These are phyloP conservation scores for Neolamprologus devosi DNA, from an alignment of 2,113 vertebrate species.

Conservation along the genomic window DNA sequence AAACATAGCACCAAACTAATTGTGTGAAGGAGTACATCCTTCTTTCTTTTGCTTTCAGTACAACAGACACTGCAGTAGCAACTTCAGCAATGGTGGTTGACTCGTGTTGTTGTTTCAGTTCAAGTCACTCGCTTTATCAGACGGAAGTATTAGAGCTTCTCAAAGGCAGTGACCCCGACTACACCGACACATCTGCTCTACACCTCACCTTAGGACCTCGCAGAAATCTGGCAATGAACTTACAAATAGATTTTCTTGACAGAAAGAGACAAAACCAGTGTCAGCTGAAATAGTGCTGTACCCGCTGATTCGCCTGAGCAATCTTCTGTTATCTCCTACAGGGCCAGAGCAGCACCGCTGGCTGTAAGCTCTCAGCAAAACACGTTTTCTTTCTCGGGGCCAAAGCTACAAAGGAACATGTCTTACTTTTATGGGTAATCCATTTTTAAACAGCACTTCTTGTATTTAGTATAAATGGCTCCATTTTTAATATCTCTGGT, in stretches of 20 bases:
- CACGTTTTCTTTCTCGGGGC: neutral
- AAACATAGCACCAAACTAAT: neutral
- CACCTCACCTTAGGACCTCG: neutral
- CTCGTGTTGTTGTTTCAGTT: neutral
- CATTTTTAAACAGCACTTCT: conserved; percentile 44
- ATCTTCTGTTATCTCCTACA: conserved; percentile 7
- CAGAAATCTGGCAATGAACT: neutral
- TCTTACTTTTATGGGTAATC: conserved; percentile 47
- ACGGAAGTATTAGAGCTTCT: neutral
- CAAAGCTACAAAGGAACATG: conserved; percentile 8
- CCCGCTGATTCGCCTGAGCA: conserved; percentile 12
- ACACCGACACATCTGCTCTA: neutral
- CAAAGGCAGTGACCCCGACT: neutral
- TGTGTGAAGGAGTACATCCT: neutral
- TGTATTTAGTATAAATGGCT: neutral
- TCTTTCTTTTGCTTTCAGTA: neutral
- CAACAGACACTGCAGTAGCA: neutral
- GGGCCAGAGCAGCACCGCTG: neutral
- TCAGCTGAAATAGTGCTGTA: conserved; percentile 46
- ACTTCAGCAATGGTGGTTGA: neutral
- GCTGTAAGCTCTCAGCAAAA: conserved; percentile 1
- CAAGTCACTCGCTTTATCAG: neutral
- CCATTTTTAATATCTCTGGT: neutral
- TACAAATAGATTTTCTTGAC: conserved; percentile 26
- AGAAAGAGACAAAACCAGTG: conserved; percentile 18